phyloP scores from a whole-genome alignment of 2,888 invertebrate genomes.

The Agonopterix subpropinquella region DNA sequence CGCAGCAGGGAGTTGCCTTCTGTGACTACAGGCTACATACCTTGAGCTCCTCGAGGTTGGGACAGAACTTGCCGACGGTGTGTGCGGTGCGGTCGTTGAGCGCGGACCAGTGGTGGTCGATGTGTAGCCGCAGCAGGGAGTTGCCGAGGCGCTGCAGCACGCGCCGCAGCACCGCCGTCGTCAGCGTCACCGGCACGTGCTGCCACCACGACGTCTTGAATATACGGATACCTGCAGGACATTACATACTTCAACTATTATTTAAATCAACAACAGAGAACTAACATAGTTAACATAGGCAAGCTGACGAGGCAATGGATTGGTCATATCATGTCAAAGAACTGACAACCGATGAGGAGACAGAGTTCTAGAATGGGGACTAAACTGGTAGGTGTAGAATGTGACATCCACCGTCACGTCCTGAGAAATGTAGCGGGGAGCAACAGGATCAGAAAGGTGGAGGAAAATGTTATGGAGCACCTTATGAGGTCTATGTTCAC shows the following conservation, averaged over 20 bases:
- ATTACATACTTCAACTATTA: neutral
- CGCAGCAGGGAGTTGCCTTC: constrained; percentile 53
- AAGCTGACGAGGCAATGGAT: no score
- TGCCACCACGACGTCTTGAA: constrained; percentile 66
- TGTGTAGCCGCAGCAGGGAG: constrained; percentile 61
- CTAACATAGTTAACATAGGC: no score
- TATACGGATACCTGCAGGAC: constrained; percentile 40
- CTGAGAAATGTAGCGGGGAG: no score
- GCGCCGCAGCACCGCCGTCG: constrained; percentile 66
- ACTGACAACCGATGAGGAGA: no score
- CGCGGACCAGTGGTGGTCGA: constrained; percentile 62
- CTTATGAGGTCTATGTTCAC: no score
- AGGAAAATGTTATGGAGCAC: no score
- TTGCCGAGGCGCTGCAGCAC: constrained; percentile 66
- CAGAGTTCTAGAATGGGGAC: no score
- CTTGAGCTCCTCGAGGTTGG: constrained; percentile 69
- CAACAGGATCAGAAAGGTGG: no score
- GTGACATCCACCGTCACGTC: no score
- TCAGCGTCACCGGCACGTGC: constrained; percentile 41
- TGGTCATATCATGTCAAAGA: no score
- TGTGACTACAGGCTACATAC: constrained; percentile 9
- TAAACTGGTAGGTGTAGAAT: no score
- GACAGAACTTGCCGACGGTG: constrained; percentile 74
- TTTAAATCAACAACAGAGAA: neutral
- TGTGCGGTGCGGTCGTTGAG: constrained; percentile 73